Evolutionary conservation across 2,888 invertebrate species (phyloP), one percentile per base, ranked within the genome.

Genomic region (Zootermopsis nevadensis): DNA sequence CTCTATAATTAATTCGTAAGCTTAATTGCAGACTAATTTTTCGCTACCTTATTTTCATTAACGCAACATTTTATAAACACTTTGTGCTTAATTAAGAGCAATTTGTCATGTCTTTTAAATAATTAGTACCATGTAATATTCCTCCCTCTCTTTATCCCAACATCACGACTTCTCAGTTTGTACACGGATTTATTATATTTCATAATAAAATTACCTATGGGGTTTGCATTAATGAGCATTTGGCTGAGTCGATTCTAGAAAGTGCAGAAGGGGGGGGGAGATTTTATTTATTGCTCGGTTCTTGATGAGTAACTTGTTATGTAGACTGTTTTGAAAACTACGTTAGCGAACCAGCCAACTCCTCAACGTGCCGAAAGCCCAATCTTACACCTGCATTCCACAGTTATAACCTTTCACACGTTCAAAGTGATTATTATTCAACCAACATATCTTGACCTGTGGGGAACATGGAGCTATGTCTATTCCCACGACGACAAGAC

Each of bases 351-450:
- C 27, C 27, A 60, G 27, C 27, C n/a, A 60, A 27, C 60, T 60
- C 15, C 60, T 27, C 60, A 27, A 60, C 60, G n/a, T 27, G 60
- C 60, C 60, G 60, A 60, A 53, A 60, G 60, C 12, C 27, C n/a
- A n/a, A 27, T 27, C 60, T n/a, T 27, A 27, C 27, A 27, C 60
- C 27, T 60, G 60, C 69, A 69, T 69, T 30, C 31, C 69, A 33
- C 33, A 8, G 15, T 12, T 30, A 6, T 69, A 69, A 69, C 69
- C 69, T 69, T 69, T 69, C 69, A 33, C 69, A 69, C 69, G 33
- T 69, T 31, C n/a, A 0, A 27, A 60, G 60, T 27, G n/a, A 60
- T 60, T 60, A 60, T 60, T 60, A 60, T 60, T 60, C 60, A 60
- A 60, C n/a, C 10, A 27, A 60, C 60, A 60, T 27, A n/a, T 60